These are phyloP conservation scores for Bombus affinis DNA, from an alignment of 1,140 invertebrate species.

Conservation along the genomic window DNA sequence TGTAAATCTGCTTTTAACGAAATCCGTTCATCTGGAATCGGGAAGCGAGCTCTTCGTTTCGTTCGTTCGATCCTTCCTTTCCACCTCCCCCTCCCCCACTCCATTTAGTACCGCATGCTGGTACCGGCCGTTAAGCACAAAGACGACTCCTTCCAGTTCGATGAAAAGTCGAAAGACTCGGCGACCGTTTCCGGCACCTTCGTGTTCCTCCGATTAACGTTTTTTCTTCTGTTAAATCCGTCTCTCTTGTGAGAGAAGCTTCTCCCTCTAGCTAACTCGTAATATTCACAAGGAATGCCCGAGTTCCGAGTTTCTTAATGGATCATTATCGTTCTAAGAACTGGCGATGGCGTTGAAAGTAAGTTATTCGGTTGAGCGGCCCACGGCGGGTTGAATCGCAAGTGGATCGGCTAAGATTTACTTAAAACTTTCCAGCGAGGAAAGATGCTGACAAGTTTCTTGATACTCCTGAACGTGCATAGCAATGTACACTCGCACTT, in stretches of 20 bases:
- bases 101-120: slow-evolving; percentile 43
- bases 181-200: slow-evolving; percentile 30
- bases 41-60: slow-evolving; percentile 46
- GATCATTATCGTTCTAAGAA: slow-evolving; percentile 62
- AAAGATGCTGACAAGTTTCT: slow-evolving; percentile 21
- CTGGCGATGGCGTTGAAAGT: slow-evolving; percentile 57
- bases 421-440: slow-evolving; percentile 52
- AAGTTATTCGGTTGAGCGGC: slow-evolving; percentile 60
- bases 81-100: neutral
- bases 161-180: slow-evolving; percentile 66
- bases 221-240: neutral
- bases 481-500: neutral
- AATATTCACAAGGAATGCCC: slow-evolving; percentile 57
- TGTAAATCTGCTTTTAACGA: slow-evolving; percentile 75
- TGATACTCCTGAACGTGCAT: neutral
- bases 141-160: slow-evolving; percentile 68
- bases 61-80: slow-evolving; percentile 12
- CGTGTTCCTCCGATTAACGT: slow-evolving; percentile 63
- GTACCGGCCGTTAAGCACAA: slow-evolving; percentile 60
- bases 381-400: slow-evolving; percentile 51
- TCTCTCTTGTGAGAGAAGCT: slow-evolving; percentile 16
- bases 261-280: slow-evolving; percentile 14
- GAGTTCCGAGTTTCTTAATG: slow-evolving; percentile 65
- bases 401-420: slow-evolving; percentile 60
- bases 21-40: slow-evolving; percentile 72